Evolutionary conservation across 2,888 invertebrate genomes (phyloP).

Genomic region (Aradus depressus): DNA sequence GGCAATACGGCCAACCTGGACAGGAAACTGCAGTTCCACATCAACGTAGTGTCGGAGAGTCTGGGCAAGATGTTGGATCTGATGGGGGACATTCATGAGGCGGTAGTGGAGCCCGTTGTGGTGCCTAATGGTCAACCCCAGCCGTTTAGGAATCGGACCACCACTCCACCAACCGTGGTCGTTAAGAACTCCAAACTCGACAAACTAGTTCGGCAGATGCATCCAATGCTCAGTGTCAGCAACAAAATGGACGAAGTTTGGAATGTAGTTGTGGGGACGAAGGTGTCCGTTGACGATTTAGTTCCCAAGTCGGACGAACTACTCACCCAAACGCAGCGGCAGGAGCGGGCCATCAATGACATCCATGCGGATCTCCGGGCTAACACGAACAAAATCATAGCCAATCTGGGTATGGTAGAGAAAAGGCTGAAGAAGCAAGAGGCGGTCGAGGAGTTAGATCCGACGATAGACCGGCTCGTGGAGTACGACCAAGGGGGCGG

Average conservation of each 20-base stretch:
- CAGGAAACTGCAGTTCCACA: slow-evolving; percentile 71
- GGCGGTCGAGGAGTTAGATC: slow-evolving; percentile 65
- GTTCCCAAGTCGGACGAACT: slow-evolving; percentile 78
- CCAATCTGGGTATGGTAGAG: slow-evolving; percentile 76
- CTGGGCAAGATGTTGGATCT: slow-evolving; percentile 64
- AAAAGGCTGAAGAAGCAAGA: slow-evolving; percentile 73
- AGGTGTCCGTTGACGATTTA: slow-evolving; percentile 73
- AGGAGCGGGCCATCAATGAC: slow-evolving; percentile 75
- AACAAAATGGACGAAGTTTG: slow-evolving; percentile 87
- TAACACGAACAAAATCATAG: slow-evolving; percentile 77
- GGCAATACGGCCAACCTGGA: slow-evolving; percentile 50
- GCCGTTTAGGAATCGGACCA: slow-evolving; percentile 41
- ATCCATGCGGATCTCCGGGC: slow-evolving; percentile 69
- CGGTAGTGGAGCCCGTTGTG: slow-evolving; percentile 64
- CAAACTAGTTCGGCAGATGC: slow-evolving; percentile 66
- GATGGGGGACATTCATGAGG: slow-evolving; percentile 71
- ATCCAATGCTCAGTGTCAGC: slow-evolving; percentile 72
- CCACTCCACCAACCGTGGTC: slow-evolving; percentile 46
- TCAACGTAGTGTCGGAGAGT: slow-evolving; percentile 71
- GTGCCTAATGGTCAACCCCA: slow-evolving; percentile 26
- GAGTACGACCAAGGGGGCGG: slow-evolving; percentile 64
- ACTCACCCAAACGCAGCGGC: slow-evolving; percentile 72
- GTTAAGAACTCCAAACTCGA: slow-evolving; percentile 64
- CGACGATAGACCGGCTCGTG: slow-evolving; percentile 65
- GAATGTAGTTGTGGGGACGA: slow-evolving; percentile 81